Conservation (phyloP, 2,113 vertebrate genomes). For the Polypterus senegalus region DNA sequence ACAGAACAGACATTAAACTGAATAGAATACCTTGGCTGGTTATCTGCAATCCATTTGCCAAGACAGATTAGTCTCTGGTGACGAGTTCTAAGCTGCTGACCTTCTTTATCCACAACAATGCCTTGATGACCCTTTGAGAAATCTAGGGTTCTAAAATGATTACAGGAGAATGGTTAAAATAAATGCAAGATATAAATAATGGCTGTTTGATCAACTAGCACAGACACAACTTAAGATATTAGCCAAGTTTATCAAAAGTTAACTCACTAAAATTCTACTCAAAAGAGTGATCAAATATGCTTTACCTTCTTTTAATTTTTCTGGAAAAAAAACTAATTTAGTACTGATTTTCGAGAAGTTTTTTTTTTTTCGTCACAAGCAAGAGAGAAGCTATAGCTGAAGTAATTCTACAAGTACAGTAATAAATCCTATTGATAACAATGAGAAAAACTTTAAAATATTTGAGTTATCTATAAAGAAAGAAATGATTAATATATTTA, state of each 20-base stretch:
- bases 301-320: too few relatives aligned
- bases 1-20: too few relatives aligned
- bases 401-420: constrained; percentile 8
- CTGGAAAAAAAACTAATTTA: too few relatives aligned
- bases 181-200: too few relatives aligned
- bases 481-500: constrained; percentile 6
- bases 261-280: too few relatives aligned
- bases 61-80: constrained; percentile 75
- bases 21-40: constrained; percentile 67
- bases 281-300: too few relatives aligned
- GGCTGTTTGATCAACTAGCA: too few relatives aligned
- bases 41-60: constrained; percentile 91
- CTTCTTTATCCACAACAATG: constrained; percentile 74
- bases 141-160: constrained; percentile 73
- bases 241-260: too few relatives aligned
- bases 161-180: neutral
- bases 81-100: constrained; percentile 64
- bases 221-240: too few relatives aligned
- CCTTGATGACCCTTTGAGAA: constrained; percentile 96
- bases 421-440: constrained; percentile 2
- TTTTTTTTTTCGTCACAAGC: too few relatives aligned
- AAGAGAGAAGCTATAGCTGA: neutral
- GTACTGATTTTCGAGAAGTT: too few relatives aligned
- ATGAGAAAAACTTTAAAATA: neutral
- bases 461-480: neutral